Percentiles rank a stretch among this genome's conserved stretches.
These are phyloP conservation scores for Wiebesia pumilae DNA, from an alignment of 1,140 invertebrate genomes.

Conservation along the genomic window DNA sequence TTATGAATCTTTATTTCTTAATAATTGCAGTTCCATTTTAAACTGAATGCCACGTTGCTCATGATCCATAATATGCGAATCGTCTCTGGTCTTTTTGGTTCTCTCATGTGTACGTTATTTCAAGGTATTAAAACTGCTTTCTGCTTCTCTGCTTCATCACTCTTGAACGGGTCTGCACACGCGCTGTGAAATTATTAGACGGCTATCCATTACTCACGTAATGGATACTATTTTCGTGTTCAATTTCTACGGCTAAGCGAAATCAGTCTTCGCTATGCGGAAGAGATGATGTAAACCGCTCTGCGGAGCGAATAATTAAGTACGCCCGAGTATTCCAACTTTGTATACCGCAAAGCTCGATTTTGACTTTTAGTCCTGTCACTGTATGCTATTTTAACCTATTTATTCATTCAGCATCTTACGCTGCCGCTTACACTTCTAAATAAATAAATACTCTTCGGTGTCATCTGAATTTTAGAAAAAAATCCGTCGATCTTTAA, in stretches of 20 bases:
- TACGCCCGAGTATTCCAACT: neutral
- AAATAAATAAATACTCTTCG: neutral
- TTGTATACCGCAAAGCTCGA: neutral
- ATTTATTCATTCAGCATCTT: neutral
- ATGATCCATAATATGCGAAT: neutral
- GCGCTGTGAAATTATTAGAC: constrained; percentile 7
- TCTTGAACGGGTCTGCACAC: neutral
- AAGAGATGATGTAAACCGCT: neutral
- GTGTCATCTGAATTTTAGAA: neutral
- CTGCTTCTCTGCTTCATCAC: neutral
- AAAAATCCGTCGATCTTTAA: no score
- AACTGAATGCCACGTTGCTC: neutral
- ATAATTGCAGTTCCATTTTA: no score
- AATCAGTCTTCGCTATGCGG: neutral
- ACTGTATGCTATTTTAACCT: neutral
- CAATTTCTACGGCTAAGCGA: neutral
- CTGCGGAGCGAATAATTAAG: constrained; percentile 43
- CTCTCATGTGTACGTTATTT: no score
- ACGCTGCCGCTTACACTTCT: neutral
- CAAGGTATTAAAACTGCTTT: neutral
- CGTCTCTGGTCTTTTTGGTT: no score
- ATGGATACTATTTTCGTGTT: constrained; percentile 36
- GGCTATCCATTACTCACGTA: constrained; percentile 29
- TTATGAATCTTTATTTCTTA: no score
- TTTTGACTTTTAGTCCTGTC: neutral